Percentiles rank a stretch among this genome's conserved stretches.
Conservation (phyloP, 2,797 vertebrate species). For the Sebastes vulpes region DNA sequence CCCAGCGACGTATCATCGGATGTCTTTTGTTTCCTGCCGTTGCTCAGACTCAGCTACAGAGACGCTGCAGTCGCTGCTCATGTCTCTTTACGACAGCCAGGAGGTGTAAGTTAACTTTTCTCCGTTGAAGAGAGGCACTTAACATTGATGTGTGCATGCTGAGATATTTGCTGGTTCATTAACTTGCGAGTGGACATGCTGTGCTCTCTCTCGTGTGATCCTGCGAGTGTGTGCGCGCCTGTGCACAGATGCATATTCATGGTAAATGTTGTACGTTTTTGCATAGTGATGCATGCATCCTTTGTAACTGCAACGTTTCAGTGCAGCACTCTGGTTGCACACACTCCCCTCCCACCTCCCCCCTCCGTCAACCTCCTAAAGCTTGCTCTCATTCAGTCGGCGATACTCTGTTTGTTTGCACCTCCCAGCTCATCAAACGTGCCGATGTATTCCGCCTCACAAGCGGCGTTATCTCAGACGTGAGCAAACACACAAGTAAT, state of each 20-base stretch:
- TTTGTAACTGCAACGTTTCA: conserved; percentile 11
- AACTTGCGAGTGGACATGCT: conserved; percentile 53
- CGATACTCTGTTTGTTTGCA: conserved; percentile 27
- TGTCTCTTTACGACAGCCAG: conserved; percentile 17
- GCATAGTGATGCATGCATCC: not conserved
- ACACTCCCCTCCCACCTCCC: fast-evolving
- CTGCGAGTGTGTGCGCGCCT: not conserved
- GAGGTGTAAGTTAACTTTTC: conserved; percentile 55
- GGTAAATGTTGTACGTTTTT: conserved; percentile 5
- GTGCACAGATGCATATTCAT: conserved; percentile 31
- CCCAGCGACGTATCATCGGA: conserved; percentile 1
- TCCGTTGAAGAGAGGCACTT: conserved; percentile 42
- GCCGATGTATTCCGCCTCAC: conserved; percentile 30
- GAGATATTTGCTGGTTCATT: conserved; percentile 67
- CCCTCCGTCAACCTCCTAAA: not conserved
- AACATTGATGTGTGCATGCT: conserved; percentile 42
- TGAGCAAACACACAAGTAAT: conserved; percentile 63
- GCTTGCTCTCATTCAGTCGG: conserved; percentile 40
- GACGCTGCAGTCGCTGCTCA: not conserved
- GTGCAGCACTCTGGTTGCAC: not conserved
- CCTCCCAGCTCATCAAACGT: conserved; percentile 60
- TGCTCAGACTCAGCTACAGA: conserved; percentile 12
- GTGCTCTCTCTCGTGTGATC: conserved; percentile 13
- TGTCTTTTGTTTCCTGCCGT: not conserved
- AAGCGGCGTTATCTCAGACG: conserved; percentile 36